These are phyloP conservation scores for Drosophila recens DNA, from an alignment of 2,888 invertebrate genomes.

Conservation along the genomic window DNA sequence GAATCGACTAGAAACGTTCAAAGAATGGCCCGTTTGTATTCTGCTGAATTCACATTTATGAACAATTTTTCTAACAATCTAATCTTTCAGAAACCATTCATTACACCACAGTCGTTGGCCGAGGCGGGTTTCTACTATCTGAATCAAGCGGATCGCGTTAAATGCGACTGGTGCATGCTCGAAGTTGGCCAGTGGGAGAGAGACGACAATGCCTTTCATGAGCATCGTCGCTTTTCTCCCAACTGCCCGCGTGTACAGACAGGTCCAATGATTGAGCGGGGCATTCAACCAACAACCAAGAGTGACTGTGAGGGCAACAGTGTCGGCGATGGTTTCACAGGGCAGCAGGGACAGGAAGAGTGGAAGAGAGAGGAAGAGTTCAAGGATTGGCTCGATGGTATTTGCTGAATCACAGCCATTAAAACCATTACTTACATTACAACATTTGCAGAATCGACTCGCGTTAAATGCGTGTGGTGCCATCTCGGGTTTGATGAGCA, in stretches of 20 bases:
- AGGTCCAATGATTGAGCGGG: too few species aligned
- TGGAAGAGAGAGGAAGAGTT: too few species aligned
- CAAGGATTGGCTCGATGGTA: too few species aligned
- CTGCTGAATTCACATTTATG: neutral
- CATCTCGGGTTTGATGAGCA: too few species aligned
- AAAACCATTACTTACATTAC: too few species aligned
- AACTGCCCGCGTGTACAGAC: conserved; percentile 88
- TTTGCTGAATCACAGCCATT: too few species aligned
- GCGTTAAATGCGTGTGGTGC: too few species aligned
- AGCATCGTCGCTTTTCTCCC: conserved; percentile 93
- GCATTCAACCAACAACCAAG: too few species aligned
- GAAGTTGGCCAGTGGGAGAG: conserved; percentile 92
- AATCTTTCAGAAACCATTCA: conserved; percentile 82
- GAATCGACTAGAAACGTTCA: conserved; percentile 89
- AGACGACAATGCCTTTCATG: conserved; percentile 92
- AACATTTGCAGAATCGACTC: too few species aligned
- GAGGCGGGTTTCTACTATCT: conserved; percentile 94
- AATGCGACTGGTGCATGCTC: conserved; percentile 93
- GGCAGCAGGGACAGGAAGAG: too few species aligned
- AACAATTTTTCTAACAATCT: neutral
- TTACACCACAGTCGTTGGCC: conserved; percentile 91
- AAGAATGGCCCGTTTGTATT: conserved; percentile 90
- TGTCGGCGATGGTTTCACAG: too few species aligned
- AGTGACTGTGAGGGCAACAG: too few species aligned
- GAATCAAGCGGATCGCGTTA: conserved; percentile 89